Conservation (phyloP, 2,888 invertebrate species). For the Polietes domitor region DNA sequence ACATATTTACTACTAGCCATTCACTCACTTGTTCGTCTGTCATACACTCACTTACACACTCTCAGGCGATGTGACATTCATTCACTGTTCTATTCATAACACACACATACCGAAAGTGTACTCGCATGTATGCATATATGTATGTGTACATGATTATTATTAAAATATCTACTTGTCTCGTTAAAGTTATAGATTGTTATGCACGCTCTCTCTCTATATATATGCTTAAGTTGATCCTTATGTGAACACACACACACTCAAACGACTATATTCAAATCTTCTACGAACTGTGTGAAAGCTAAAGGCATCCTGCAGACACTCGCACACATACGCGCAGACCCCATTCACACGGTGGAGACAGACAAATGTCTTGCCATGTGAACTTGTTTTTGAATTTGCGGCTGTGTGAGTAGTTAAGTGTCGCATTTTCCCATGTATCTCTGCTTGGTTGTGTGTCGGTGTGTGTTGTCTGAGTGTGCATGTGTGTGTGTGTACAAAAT, state of each 20-base stretch:
- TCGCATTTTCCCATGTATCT: constrained; percentile 34
- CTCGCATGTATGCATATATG: neutral
- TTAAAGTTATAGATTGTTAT: constrained; percentile 65
- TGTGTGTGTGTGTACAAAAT: constrained; percentile 35
- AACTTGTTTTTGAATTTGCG: constrained; percentile 9
- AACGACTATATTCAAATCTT: constrained; percentile 6
- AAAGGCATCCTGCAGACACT: constrained; percentile 22
- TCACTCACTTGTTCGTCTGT: neutral
- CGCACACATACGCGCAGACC: constrained; percentile 9
- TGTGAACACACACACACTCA: neutral
- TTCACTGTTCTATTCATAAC: constrained; percentile 23
- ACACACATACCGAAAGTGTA: neutral
- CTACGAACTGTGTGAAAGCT: neutral
- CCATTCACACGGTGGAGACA: constrained; percentile 3
- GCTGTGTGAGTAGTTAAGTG: neutral
- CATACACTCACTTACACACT: neutral
- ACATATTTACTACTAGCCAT: neutral
- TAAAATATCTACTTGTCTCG: constrained; percentile 61
- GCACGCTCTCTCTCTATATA: constrained; percentile 66
- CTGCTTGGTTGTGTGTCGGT: neutral
- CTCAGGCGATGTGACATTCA: neutral
- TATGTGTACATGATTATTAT: constrained; percentile 17
- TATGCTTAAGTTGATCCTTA: constrained; percentile 52
- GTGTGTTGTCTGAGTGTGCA: constrained; percentile 28
- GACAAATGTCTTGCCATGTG: constrained; percentile 10